Percentiles rank a stretch among this genome's conserved stretches.
Conservation (phyloP, 2,113 vertebrate genomes). For the Phalacrocorax pelagicus region DNA sequence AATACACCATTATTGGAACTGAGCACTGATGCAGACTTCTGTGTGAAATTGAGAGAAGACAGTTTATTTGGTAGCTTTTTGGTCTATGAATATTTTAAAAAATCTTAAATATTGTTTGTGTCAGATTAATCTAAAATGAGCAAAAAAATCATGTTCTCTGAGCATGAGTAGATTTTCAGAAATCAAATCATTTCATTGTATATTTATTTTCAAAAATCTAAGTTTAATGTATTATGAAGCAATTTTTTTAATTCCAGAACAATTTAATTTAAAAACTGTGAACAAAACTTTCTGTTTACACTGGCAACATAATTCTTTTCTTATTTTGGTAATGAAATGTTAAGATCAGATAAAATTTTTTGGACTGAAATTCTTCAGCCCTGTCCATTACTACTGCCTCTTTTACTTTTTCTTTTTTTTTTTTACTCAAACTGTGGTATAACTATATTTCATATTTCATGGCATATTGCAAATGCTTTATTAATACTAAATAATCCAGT, state of each 20-base stretch:
- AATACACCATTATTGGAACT: slow-evolving; percentile 44
- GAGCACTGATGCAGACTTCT: slow-evolving; percentile 26
- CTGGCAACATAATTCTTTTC: neutral
- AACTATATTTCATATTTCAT: neutral
- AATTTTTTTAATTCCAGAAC: neutral
- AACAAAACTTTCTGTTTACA: neutral
- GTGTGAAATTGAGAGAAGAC: neutral
- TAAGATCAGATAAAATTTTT: neutral
- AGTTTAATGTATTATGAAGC: neutral
- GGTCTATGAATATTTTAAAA: neutral
- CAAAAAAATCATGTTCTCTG: neutral
- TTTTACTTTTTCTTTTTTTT: neutral
- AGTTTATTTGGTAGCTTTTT: neutral
- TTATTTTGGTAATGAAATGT: neutral
- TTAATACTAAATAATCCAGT: neutral
- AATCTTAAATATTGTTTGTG: neutral
- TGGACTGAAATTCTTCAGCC: neutral
- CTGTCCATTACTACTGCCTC: neutral
- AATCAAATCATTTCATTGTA: neutral
- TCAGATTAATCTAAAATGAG: neutral
- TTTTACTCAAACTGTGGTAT: neutral
- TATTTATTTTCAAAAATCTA: neutral
- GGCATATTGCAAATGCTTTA: neutral
- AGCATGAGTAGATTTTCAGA: neutral
- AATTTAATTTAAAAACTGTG: neutral